Evolutionary conservation across 2,113 vertebrate genomes (phyloP), one percentile per base, ranked within the genome.

Genomic region (Nothobranchius kuhntae): DNA sequence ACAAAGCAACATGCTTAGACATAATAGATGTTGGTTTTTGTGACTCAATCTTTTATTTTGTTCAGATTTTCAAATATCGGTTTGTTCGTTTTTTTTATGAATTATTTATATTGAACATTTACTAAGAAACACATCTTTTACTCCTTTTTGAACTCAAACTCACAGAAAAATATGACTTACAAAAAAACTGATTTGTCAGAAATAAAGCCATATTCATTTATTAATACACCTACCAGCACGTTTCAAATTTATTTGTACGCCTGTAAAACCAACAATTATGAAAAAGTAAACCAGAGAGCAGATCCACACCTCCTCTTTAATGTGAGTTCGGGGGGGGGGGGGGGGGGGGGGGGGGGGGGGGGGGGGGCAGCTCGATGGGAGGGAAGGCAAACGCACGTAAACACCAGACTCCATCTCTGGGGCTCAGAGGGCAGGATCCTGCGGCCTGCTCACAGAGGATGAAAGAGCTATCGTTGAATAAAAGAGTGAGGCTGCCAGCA

Each of bases 381-480:
- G 86, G 78, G 84, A 89, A 89, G 86, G 89, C 78, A 82, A 87
- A 73, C 53, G 14, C 88, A 90, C 83, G 85, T 89, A 91, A 92
- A 92, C 85, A 84, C 82, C 86, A 82, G 89, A 89, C 88, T 88
- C 85, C 88, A 82, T 83, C 83, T 82, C 67, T 82, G 61, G 84
- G 87, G 69, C 84, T 81, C 78, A 63, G 58, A 78, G 91, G 87
- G 85, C 84, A 88, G 72, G 78, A 84, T 87, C 91, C 90, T 84
- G 81, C 75, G 80, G 86, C 84, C 88, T 82, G 79, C 74, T 87
- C 74, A 82, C 78, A 82, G 67, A 86, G 85, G 90, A 93, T 92
- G 89, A 95, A 96, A 96, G 92, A 88, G 76, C 87, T 86, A 91
- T 93, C 88, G 71, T 86, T 91, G 93, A 90, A 92, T 88, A 92